Base-by-base conservation (phyloP, 2,888 invertebrate genomes). In the Agriopis leucophaearia region DNA sequence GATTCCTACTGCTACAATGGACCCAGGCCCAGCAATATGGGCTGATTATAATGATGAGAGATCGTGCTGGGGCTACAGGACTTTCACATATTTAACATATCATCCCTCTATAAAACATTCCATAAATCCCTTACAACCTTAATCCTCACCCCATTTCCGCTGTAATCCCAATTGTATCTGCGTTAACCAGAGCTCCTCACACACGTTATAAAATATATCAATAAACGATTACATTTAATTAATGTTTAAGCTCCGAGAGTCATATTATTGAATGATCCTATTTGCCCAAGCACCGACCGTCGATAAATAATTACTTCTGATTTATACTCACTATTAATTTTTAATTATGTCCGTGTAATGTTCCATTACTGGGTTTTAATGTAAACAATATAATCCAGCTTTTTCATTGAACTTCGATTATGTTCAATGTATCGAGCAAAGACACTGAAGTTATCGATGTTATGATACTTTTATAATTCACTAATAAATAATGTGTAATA, bases 261-360 rank as follows among this genome's bases (percentile, higher is more conserved):
- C 62, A 72, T 73, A 77, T 79, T 78, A 81, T 75, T 78, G 77
- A 81, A 80, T 80, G 77, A 78, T 79, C 71, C 76, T 81, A 80
- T 84, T 84, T 80, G 73, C 72, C 74, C 66, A 69, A 73, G 67
- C 65, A 60, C 66, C 60, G 71, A 71, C 73, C 60, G 48, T 69
- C 71, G 74, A 75, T 78, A 77, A 77, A 76, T 78, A 76, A 79
- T 70, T 70, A 78, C 78, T 16, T 27, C 45, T 86, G 82, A 85
- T 87, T 86, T 83, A 87, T 86, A 71, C 67, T 75, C 76, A 75
- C 79, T 75, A 82, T 84, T 80, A 81, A 72, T 74, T 81, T 85
- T 87, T 84, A 85, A 86, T 86, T 83, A 83, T 73, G 74, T 69
- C 66, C 67, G 71, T 66, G 69, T 74, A 78, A 80, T 81, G 78